Base-by-base conservation (phyloP, 2,113 vertebrate species). In the Lanius collurio region DNA sequence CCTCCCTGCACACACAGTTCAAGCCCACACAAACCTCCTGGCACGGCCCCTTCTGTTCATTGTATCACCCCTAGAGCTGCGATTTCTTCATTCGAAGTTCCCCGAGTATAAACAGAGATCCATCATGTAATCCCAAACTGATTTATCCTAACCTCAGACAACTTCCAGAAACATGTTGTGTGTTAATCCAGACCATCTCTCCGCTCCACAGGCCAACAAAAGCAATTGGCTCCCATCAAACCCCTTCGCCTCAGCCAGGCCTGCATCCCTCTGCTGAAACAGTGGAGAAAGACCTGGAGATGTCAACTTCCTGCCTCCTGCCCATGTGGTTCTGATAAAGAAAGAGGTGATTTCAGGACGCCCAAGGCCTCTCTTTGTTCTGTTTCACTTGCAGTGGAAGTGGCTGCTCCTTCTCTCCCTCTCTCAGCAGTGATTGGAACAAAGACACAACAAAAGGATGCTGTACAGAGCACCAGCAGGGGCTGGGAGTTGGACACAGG, bases 301-400 rank as follows among this genome's bases (percentile, higher is more conserved):
- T 89, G 92, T 89, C 93, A 89, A 13, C 94, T 77, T 63, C 55
- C 95, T 96, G 90, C 77, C 84, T 91, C 65, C 83, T 68, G 68
- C 74, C 92, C 94, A 95, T 96, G 88, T 94, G 95, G 74, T 96
- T 96, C 93, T 87, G 92, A 96, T 96, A 71, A 83, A 87, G 28
- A 6, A 11, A 53, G 94, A 94, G 96, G 96, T 97, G 9, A 96
- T 90, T 52, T 95, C 94, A 96, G 95, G 96, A 96, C 94, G n/a
- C 39, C 56, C 83, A 64, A 42, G 5, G 88, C 42, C 56, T 77
- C 82, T 49, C 56, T 90, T 81, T 83, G 89, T 81, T 89, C 93
- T 59, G 19, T 70, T 74, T 56, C 90, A 44, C 90, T 94, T 49
- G 20, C 90, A 63, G 0, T 19, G 55, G 87, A 41, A 76, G 42